Evolutionary conservation across 92 coral and sea anemone species (phyloP).

Genomic region (Zoanthus gigantus): DNA sequence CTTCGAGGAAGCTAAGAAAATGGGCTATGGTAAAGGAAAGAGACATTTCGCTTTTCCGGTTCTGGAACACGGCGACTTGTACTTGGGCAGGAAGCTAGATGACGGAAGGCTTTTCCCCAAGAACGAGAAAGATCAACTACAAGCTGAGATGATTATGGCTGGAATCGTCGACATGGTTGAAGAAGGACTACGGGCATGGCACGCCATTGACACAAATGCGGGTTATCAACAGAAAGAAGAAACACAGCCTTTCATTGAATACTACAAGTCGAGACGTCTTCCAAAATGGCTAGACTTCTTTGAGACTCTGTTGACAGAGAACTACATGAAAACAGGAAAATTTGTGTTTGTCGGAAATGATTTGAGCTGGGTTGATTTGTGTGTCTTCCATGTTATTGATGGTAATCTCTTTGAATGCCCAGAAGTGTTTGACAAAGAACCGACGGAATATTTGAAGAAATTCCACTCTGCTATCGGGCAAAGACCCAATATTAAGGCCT

Average conservation of each 20-base stretch:
- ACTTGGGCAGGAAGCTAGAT: conserved; percentile 70
- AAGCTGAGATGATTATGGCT: conserved; percentile 79
- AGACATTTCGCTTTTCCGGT: conserved; percentile 77
- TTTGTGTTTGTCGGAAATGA: conserved; percentile 66
- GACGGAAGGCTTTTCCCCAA: conserved; percentile 75
- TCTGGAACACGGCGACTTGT: conserved; percentile 70
- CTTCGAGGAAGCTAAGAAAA: conserved; percentile 65
- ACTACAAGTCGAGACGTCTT: conserved; percentile 75
- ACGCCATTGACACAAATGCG: conserved; percentile 69
- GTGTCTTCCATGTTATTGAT: conserved; percentile 69
- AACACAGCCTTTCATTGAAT: conserved; percentile 75
- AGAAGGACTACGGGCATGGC: conserved; percentile 77
- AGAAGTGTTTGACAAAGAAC: conserved; percentile 70
- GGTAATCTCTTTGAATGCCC: conserved; percentile 73
- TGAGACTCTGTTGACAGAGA: conserved; percentile 75
- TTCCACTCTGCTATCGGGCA: conserved; percentile 70
- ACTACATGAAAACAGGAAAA: conserved; percentile 65
- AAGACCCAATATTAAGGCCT: conserved; percentile 68
- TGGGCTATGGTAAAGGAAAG: conserved; percentile 78
- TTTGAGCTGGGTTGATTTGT: conserved; percentile 68
- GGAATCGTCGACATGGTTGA: conserved; percentile 73
- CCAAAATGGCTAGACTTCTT: conserved; percentile 77
- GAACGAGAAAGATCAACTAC: conserved; percentile 68
- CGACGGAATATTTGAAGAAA: conserved; percentile 61
- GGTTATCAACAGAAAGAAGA: conserved; percentile 75